Evolutionary conservation across 1,140 invertebrate species (phyloP), one percentile per base, ranked within the genome.

Genomic region (Saccostrea echinata): DNA sequence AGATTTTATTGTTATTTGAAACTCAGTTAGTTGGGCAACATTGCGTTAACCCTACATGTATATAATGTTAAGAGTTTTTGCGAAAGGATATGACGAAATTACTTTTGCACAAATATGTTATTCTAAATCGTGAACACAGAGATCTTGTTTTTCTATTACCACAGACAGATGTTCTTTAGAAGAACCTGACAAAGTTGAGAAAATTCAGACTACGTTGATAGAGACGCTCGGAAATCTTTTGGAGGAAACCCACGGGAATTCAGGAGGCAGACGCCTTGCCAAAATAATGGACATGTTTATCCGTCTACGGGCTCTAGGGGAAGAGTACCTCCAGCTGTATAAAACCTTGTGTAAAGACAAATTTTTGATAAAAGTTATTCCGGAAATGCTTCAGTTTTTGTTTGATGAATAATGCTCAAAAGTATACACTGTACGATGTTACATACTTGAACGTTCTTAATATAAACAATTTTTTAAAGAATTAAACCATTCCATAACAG

Each of bases 131-230:
- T 61, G 18, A 6, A 21, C 18, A 61, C 3, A n/a, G 18, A 61
- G 1, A 61, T 61, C 4, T 6, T 21, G 16, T 57, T 33, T 55
- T 61, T 85, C 21, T 21, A 12, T 71, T 35, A n/a, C n/a, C 53
- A 83, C 85, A 83, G 92, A 93, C 85, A 84, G 92, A 11, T 91
- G 90, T 80, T 24, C 64, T 0, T 76, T 93, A 55, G 86, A 89
- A n/a, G 88, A 91, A 52, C 84, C 84, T 9, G 88, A 86, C n/a
- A 55, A 86, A 33, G 91, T 93, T 21, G 91, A 92, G 83, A 84
- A 89, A 61, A 91, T 93, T 27, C 91, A 93, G 84, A 91, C 89
- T 91, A 84, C 71, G 33, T 81, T 93, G 84, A 68, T 91, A 0
- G 33, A 61, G 1, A 55, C 61, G 2, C 84, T 85, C 13, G 57